These are phyloP conservation scores for Aquatica leii DNA, from an alignment of 2,888 invertebrate species.

Conservation along the genomic window DNA sequence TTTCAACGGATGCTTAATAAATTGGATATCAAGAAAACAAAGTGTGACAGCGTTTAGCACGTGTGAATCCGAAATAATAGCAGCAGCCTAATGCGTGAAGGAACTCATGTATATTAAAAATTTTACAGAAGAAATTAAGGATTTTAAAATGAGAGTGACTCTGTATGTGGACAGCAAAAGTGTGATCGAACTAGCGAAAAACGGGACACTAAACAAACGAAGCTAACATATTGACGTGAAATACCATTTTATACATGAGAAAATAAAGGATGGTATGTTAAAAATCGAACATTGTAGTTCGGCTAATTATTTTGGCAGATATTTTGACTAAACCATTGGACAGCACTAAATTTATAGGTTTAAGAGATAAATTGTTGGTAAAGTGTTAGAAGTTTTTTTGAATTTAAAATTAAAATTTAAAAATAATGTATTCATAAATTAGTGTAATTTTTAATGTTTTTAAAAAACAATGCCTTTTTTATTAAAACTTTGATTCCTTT, in stretches of 20 bases:
- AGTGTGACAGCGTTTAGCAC: neutral
- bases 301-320: neutral
- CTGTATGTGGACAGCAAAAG: constrained; percentile 8
- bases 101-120: constrained; percentile 11
- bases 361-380: too few relatives aligned
- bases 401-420: too few relatives aligned
- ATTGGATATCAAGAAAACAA: constrained; percentile 11
- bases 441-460: too few relatives aligned
- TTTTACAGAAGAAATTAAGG: neutral
- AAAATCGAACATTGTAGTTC: constrained; percentile 3
- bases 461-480: too few relatives aligned
- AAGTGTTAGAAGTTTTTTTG: too few relatives aligned
- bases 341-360: too few relatives aligned
- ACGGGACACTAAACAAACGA: neutral
- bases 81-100: constrained; percentile 7
- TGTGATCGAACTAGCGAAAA: constrained; percentile 9
- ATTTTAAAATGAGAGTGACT: neutral
- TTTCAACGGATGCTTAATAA: constrained; percentile 9
- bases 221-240: constrained; percentile 1
- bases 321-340: too few relatives aligned
- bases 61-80: neutral
- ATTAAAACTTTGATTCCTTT: too few relatives aligned
- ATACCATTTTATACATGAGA: constrained; percentile 12
- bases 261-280: neutral
- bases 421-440: too few relatives aligned